Evolutionary conservation across 2,888 invertebrate genomes (phyloP).

Genomic region (Boloria euphrosyne): DNA sequence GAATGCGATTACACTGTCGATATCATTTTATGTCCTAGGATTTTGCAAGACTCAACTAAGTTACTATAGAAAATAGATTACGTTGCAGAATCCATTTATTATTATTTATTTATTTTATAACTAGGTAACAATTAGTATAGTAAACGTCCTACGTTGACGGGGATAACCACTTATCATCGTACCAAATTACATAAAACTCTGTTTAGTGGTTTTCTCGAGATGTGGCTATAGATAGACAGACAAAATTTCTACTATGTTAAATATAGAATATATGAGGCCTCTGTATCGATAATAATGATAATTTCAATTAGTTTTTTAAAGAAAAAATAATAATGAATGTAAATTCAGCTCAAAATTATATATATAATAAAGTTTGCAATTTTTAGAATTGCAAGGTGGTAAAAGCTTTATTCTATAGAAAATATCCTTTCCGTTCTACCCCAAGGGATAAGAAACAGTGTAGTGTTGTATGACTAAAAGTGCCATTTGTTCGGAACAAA

Average conservation of each 20-base stretch:
- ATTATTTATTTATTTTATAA: conserved; percentile 1
- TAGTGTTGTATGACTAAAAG: conserved; percentile 57
- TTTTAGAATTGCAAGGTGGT: conserved; percentile 12
- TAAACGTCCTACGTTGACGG: no score
- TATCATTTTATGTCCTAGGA: conserved; percentile 23
- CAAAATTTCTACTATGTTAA: no score
- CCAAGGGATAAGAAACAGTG: conserved; percentile 50
- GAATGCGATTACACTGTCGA: conserved; percentile 30
- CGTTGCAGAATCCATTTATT: background rate
- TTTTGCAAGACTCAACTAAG: conserved; percentile 6
- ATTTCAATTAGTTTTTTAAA: no score
- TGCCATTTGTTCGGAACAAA: conserved; percentile 65
- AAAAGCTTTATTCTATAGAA: conserved; percentile 19
- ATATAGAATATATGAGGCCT: no score
- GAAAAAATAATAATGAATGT: no score
- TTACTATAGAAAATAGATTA: conserved; percentile 18
- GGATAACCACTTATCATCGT: no score
- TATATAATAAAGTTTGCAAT: conserved; percentile 1
- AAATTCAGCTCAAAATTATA: no score
- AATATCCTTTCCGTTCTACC: conserved; percentile 14
- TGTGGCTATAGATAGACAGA: no score
- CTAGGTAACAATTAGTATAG: no score
- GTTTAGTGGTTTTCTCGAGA: no score
- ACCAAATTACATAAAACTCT: no score
- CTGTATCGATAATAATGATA: no score